Percentiles rank a stretch among this genome's conserved stretches.
Conservation (phyloP, 2,888 invertebrate genomes). For the Hypomecis atomaria region DNA sequence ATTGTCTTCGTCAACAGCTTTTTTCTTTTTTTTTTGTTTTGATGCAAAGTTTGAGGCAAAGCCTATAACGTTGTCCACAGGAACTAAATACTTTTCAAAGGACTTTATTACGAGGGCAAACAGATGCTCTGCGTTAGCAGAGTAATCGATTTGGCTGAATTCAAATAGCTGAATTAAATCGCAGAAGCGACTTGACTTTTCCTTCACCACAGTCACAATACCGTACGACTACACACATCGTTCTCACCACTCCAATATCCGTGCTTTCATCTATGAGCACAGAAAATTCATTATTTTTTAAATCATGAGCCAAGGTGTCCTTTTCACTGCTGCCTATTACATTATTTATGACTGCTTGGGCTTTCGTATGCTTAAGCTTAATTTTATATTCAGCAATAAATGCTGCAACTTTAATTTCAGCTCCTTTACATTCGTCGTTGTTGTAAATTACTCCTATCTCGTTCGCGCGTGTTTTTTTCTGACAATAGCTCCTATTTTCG, state of each 20-base stretch:
- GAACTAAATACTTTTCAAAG: conserved; percentile 5
- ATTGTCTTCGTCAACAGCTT: no score
- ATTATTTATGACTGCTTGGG: neutral
- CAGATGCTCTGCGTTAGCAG: neutral
- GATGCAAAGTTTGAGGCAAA: no score
- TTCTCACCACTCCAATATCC: neutral
- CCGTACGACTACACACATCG: neutral
- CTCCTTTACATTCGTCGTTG: neutral
- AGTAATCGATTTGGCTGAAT: neutral
- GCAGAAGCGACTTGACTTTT: neutral
- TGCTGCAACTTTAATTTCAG: neutral
- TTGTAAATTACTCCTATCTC: no score
- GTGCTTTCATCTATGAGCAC: neutral
- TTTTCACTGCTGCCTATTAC: neutral
- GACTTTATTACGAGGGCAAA: conserved; percentile 5
- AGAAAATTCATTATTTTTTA: neutral
- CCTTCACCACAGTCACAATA: neutral
- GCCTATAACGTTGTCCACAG: conserved; percentile 30
- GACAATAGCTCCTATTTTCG: no score
- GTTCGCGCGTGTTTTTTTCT: no score
- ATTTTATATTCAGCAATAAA: conserved; percentile 1
- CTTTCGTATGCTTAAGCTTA: neutral
- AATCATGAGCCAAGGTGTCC: neutral
- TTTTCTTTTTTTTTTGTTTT: no score
- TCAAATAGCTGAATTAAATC: conserved; percentile 11